Evolutionary conservation across 1,140 invertebrate genomes (phyloP).

Genomic region (Phortica variegata): DNA sequence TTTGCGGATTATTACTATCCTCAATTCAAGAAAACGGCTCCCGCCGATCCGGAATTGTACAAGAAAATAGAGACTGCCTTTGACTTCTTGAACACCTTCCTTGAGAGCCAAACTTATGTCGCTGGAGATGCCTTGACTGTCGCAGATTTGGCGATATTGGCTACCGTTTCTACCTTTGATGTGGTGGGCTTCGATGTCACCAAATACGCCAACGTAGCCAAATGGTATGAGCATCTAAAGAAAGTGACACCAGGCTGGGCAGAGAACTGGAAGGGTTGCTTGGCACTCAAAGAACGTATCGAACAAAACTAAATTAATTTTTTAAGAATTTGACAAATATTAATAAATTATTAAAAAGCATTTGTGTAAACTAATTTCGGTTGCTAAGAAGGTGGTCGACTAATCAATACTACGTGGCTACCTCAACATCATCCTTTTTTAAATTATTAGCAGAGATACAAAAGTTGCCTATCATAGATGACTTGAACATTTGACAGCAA

Average conservation of each 20-base stretch:
- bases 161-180: constrained; percentile 67
- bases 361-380: too few species aligned
- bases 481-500: too few species aligned
- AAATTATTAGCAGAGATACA: too few species aligned
- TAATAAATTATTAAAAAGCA: too few species aligned
- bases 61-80: constrained; percentile 65
- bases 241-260: constrained; percentile 63
- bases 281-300: constrained; percentile 22
- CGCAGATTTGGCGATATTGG: constrained; percentile 69
- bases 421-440: too few species aligned
- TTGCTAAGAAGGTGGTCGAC: too few species aligned
- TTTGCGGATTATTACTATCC: constrained; percentile 68
- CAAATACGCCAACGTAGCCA: constrained; percentile 67
- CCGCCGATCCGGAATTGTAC: constrained; percentile 64
- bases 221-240: constrained; percentile 71
- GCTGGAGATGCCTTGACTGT: constrained; percentile 71
- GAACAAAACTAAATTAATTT: background rate
- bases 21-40: constrained; percentile 62
- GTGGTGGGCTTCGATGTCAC: constrained; percentile 65
- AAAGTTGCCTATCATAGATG: too few species aligned
- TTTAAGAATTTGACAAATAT: too few species aligned
- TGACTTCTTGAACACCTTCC: constrained; percentile 65
- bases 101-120: constrained; percentile 65
- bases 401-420: too few species aligned
- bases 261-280: constrained; percentile 31